A percentile compares a stretch with the other conserved stretches of the same genome.
phyloP scores from a whole-genome alignment of 2,888 invertebrate genomes.

The Andrena trimmerana region DNA sequence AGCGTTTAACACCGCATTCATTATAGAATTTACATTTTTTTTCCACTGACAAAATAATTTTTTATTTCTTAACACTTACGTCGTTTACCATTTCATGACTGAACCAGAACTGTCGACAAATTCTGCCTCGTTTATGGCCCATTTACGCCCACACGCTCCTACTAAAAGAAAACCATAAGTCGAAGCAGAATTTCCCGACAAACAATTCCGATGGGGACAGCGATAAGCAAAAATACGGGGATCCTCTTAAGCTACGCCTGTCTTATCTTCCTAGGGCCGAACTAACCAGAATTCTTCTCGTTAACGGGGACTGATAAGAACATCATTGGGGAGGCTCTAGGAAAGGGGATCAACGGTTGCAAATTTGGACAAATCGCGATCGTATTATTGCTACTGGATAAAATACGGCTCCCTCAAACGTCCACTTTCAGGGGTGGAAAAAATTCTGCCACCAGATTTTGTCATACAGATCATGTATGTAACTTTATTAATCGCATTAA shows the following conservation, averaged over 20 bases:
- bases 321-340: neutral
- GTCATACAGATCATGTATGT: no score
- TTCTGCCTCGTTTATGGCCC: neutral
- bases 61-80: no score
- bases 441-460: no score
- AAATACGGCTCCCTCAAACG: no score
- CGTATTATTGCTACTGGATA: neutral
- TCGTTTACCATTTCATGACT: neutral
- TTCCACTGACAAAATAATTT: no score
- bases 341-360: neutral
- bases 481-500: no score
- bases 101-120: neutral
- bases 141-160: constrained; percentile 10
- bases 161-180: neutral
- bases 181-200: no score
- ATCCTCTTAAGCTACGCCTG: constrained; percentile 12
- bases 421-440: no score
- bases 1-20: no score
- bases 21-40: no score
- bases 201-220: neutral
- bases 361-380: neutral
- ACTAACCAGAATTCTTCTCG: constrained; percentile 19
- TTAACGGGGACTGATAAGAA: constrained; percentile 49
- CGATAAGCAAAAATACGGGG: constrained; percentile 27
- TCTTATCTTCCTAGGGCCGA: constrained; percentile 29